Evolutionary conservation across 2,888 invertebrate species (phyloP), one percentile per base, ranked within the genome.

Genomic region (Phaonia tiefii): DNA sequence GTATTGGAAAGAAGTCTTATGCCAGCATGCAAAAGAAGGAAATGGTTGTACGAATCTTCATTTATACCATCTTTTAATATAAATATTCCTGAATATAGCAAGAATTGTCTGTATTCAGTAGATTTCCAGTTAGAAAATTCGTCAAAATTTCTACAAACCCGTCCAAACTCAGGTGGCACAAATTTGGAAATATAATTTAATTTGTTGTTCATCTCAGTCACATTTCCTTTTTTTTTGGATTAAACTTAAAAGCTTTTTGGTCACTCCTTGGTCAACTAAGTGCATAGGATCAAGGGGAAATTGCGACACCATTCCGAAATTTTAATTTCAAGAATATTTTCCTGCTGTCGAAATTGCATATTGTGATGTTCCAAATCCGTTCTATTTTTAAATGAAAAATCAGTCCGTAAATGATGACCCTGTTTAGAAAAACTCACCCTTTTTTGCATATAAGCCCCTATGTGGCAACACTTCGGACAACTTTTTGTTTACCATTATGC

Each of bases 391-490:
- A 75, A 79, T 56, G 70, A 75, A 39, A 31, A 26, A 70, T 79
- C 65, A 20, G 71, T 42, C 37, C 79, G 72, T 49, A 71, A 65
- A 13, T 31, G 54, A 65, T 58, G 15, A 46, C 58, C 49, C 54
- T 51, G 31, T 58, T 75, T 76, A 25, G 71, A 72, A 76, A 75
- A 76, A 22, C 44, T 60, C n/a, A 80, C 72, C 54, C 76, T 73
- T 56, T 31, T 72, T 58, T 77, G 22, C 15, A 31, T n/a, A 42
- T 72, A 80, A 31, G 13, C 46, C 46, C 70, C 76, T n/a, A 37
- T 46, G 63, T 77, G 74, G 20, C n/a, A 56, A 67, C 77, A 80
- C 56, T 77, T 80, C 15, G 80, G 71, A 20, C 77, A 78, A 67
- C 78, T 71, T 39, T 67, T 74, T n/a, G n/a, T 75, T 81, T 75